Conservation (phyloP, 2,113 vertebrate species). For the Toxostoma redivivum region DNA sequence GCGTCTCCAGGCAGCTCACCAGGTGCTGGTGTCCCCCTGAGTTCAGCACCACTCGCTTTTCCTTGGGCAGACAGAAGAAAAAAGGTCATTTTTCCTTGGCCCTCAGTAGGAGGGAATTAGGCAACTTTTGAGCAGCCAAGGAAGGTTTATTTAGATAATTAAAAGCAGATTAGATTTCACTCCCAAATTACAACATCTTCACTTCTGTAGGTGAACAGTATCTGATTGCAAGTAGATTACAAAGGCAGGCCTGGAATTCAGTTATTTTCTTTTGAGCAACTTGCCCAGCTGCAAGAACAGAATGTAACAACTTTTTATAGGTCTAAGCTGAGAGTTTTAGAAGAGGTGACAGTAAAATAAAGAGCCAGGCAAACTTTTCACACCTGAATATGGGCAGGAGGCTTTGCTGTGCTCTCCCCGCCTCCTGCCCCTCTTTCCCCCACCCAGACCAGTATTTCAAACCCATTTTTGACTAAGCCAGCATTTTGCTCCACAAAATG, state of each 20-base stretch:
- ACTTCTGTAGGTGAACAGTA: not conserved
- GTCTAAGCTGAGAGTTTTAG: not conserved
- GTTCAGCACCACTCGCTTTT: slow-evolving; percentile 91
- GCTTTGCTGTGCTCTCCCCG: not conserved
- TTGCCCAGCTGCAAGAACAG: not conserved
- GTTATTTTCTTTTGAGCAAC: not conserved
- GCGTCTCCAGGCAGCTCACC: slow-evolving; percentile 91
- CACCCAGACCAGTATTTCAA: not conserved
- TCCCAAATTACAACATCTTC: not conserved
- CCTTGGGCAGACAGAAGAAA: slow-evolving; percentile 70
- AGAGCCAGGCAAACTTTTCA: not conserved
- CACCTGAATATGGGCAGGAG: not conserved
- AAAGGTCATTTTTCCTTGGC: not conserved
- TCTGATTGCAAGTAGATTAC: not conserved
- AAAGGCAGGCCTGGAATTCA: not conserved
- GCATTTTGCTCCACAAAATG: not conserved
- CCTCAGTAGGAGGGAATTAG: not conserved
- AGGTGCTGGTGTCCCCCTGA: slow-evolving; percentile 90
- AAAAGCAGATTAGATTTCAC: not conserved
- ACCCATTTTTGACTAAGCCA: not conserved
- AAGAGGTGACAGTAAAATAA: not conserved
- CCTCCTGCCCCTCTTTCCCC: not conserved
- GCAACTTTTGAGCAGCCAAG: not conserved
- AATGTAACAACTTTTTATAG: not conserved
- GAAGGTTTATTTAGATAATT: not conserved